Percentiles rank a stretch among this genome's conserved stretches.
Conservation (phyloP, 2,113 vertebrate genomes). For the Turdus rufiventris region DNA sequence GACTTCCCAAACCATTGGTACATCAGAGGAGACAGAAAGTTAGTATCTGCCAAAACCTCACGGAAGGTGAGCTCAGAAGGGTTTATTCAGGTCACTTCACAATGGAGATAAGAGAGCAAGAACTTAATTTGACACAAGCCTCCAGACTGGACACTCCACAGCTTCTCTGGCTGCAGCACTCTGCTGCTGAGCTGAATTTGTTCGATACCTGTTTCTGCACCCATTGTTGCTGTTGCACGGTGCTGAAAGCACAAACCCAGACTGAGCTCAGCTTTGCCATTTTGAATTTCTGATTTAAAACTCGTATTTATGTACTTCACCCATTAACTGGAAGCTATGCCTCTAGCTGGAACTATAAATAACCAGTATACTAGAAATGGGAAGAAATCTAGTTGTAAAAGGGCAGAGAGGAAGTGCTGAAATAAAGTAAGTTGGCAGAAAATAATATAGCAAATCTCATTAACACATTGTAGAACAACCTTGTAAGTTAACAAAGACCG, state of each 20-base stretch:
- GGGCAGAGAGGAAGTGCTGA: background rate
- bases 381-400: constrained; percentile 55
- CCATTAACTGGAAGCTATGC: background rate
- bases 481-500: constrained; percentile 54
- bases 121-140: background rate
- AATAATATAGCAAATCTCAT: constrained; percentile 65
- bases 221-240: background rate
- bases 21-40: background rate
- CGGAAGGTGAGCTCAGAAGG: background rate
- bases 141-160: background rate
- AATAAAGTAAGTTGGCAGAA: constrained; percentile 58
- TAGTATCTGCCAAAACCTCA: background rate
- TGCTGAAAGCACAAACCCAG: background rate
- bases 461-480: constrained; percentile 52
- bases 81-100: background rate
- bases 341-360: background rate
- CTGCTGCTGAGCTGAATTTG: background rate
- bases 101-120: background rate
- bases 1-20: background rate
- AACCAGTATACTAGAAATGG: constrained; percentile 7
- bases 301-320: background rate
- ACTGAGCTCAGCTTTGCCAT: background rate
- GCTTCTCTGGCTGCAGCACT: background rate
- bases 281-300: background rate
- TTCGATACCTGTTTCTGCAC: background rate